Base-by-base conservation (phyloP, 2,113 vertebrate genomes). In the Danionella cerebrum region DNA sequence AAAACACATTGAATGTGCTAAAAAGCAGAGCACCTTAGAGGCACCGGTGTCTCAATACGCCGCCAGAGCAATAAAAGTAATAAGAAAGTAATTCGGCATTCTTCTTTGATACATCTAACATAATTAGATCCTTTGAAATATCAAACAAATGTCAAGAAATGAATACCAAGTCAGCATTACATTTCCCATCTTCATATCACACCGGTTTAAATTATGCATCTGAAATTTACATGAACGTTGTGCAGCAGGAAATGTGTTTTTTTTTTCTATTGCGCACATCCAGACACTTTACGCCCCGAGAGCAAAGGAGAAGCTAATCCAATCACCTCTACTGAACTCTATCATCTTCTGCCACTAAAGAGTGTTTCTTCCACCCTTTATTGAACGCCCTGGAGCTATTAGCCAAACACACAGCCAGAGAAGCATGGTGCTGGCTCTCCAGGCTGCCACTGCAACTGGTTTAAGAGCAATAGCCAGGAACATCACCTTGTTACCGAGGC, bases 241-340 rank as follows among this genome's bases (percentile, higher is more conserved):
- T 21, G 53, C 24, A 8, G 11, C 9, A 10, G 19, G 47, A 29
- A 47, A 52, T 22, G 33, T 53, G 58, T 22, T 52, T 19, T 35
- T 8, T 50, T 16, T 1, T 24, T 8, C 25, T n/a, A n/a, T n/a
- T n/a, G 44, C 25, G 41, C 54, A 25, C 42, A 48, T 21, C n/a
- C 12, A 45, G 9, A 50, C 4, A 50, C 62, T 58, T 33, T 31
- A 36, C 14, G 38, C 62, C 29, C 45, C 14, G 13, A 58, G 35
- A 14, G 19, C 24, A 54, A 47, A 65, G 22, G 29, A 47, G 51
- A 64, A 64, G 33, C 33, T 73, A 65, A 74, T 74, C 59, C 60
- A 74, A 74, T 65, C 51, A 74, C 29, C 48, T 41, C 9, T 10
- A 14, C 60, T 59, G 69, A 65, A 69, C 66, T 65, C 59, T 70